Evolutionary conservation across 2,113 vertebrate species (phyloP), one percentile per base, ranked within the genome.

Genomic region (Nannospalax galili): DNA sequence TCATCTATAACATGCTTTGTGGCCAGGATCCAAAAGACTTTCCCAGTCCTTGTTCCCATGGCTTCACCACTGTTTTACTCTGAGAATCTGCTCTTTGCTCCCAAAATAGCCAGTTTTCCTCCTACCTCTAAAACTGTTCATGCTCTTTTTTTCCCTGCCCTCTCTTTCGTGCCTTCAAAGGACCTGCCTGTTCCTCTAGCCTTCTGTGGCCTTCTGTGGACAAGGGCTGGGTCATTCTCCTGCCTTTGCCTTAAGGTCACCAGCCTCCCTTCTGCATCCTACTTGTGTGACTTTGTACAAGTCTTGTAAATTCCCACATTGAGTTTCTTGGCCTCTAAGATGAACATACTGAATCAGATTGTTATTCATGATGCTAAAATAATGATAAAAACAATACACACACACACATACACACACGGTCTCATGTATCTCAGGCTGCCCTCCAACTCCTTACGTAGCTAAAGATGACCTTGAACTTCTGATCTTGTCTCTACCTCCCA

Each of bases 41-140:
- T 95, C 73, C 91, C 88, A 62, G 78, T 40, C 26, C 95, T 91
- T 8, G 97, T 97, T 96, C 97, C 96, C 96, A 97, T 97, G 97
- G 87, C 96, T 97, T 92, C 91, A 7, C 75, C 92, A 67, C 91
- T 95, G 84, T 91, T 95, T 97, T 84, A 84, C 94, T 94, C 93
- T 1, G 94, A 95, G 86, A 94, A 92, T 89, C 85, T 88, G 90
- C 74, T 82, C 95, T 94, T 30, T 69, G 72, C 79, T 96, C 96
- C 90, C 91, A 77, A 95, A 97, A 97, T 95, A 97, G 65, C 79
- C 79, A 86, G 85, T 89, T 91, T 90, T 82, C 94, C 95, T 96
- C 94, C 92, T 92, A 90, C 96, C 92, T 90, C 96, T 88, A 93
- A 94, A 96, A 96, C 92, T 94, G 95, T 74, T 88, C 94, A 42